Evolutionary conservation across 2,888 invertebrate genomes (phyloP).

Genomic region (Schizotus pectinicornis): DNA sequence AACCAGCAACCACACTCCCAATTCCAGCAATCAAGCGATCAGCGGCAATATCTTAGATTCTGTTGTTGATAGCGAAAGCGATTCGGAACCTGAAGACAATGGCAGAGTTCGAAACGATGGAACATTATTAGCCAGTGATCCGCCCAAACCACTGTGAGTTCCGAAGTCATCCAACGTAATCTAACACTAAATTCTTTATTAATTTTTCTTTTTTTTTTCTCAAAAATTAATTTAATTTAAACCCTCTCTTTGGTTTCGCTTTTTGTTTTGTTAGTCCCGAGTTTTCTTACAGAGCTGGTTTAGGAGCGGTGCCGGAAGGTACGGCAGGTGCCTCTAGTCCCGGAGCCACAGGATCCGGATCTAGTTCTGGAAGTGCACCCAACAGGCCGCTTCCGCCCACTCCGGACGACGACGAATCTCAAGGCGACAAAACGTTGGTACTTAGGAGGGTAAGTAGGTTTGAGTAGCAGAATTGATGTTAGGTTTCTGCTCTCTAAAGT

Average conservation of each 20-base stretch:
- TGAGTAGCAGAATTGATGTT: conserved; percentile 37
- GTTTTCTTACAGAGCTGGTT: conserved; percentile 80
- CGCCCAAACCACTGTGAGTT: conserved; percentile 94
- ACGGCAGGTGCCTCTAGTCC: conserved; percentile 59
- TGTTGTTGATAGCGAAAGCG: conserved; percentile 78
- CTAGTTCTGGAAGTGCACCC: conserved; percentile 74
- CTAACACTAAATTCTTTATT: conserved; percentile 5
- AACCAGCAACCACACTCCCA: conserved; percentile 47
- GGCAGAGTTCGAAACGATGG: conserved; percentile 88
- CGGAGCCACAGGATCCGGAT: conserved; percentile 52
- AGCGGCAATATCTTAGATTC: conserved; percentile 68
- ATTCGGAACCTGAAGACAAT: conserved; percentile 83
- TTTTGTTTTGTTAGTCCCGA: conserved; percentile 70
- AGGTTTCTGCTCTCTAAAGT: conserved; percentile 45
- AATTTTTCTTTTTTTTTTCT: conserved; percentile 9
- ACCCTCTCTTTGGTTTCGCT: conserved; percentile 32
- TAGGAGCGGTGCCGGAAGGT: conserved; percentile 68
- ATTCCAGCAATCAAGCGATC: conserved; percentile 35
- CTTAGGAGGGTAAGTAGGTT: conserved; percentile 84
- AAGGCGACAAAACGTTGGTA: conserved; percentile 87
- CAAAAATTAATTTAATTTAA: conserved; percentile 12
- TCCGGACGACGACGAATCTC: conserved; percentile 83
- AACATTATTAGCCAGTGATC: conserved; percentile 93
- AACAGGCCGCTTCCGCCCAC: conserved; percentile 94
- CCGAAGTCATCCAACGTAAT: not conserved